A percentile compares a stretch with the other conserved stretches of the same genome.
Conservation (phyloP, 2,888 invertebrate genomes). For the Leucophenga montana region DNA sequence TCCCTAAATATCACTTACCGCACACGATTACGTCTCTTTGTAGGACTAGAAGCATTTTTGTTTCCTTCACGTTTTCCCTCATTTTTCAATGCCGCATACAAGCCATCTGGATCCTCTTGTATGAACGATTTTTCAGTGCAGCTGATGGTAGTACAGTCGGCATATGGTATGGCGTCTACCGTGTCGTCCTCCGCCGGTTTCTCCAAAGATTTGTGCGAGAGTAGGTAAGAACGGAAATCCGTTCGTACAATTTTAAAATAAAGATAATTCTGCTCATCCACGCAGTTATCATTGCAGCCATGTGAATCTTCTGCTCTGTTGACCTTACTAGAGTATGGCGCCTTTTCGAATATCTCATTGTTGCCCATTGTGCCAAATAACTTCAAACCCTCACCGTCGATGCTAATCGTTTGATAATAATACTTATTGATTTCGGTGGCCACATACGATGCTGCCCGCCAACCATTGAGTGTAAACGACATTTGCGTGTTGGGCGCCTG, state of each 20-base stretch:
- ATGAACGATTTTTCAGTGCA: slow-evolving; percentile 76
- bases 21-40: neutral
- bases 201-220: slow-evolving; percentile 68
- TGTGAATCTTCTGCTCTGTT: slow-evolving; percentile 9
- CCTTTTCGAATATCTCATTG: slow-evolving; percentile 58
- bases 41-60: neutral
- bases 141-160: slow-evolving; percentile 75
- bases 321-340: slow-evolving; percentile 52
- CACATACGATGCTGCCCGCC: slow-evolving; percentile 71
- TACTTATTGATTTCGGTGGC: slow-evolving; percentile 69
- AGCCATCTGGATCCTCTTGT: slow-evolving; percentile 55
- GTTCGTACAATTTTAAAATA: slow-evolving; percentile 58
- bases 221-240: slow-evolving; percentile 68
- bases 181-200: slow-evolving; percentile 65
- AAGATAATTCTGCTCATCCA: slow-evolving; percentile 52
- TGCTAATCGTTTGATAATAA: slow-evolving; percentile 67
- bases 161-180: slow-evolving; percentile 59
- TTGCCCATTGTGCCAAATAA: slow-evolving; percentile 69
- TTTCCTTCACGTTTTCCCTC: too few species aligned
- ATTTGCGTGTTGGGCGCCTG: slow-evolving; percentile 60
- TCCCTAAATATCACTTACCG: too few species aligned
- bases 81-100: too few species aligned
- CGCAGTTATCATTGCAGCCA: slow-evolving; percentile 52
- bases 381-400: slow-evolving; percentile 61
- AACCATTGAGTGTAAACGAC: slow-evolving; percentile 70